Conservation (phyloP, 2,888 invertebrate species). For the Sericinus montela region DNA sequence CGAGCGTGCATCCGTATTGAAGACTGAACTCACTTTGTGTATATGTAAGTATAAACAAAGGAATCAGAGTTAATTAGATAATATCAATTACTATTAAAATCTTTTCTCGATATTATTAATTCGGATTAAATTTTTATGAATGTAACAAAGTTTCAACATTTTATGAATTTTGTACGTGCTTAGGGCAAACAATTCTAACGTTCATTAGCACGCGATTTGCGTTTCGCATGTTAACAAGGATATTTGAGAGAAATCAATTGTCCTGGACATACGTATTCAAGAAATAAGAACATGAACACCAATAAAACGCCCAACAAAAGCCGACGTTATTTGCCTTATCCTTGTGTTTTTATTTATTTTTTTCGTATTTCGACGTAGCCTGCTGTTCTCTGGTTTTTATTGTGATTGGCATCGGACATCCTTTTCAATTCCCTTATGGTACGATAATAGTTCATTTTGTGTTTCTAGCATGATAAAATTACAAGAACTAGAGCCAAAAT, state of each 20-base stretch:
- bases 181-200: neutral
- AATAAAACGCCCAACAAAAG: slow-evolving; percentile 15
- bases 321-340: slow-evolving; percentile 11
- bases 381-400: slow-evolving; percentile 9
- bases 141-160: no score
- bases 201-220: slow-evolving; percentile 11
- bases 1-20: no score
- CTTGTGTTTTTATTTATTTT: slow-evolving; percentile 19
- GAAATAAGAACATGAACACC: slow-evolving; percentile 16
- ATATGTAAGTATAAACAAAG: no score
- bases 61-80: no score
- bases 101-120: no score
- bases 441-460: neutral
- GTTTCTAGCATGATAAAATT: neutral
- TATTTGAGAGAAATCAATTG: slow-evolving; percentile 15
- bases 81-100: no score
- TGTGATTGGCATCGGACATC: slow-evolving; percentile 7
- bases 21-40: no score
- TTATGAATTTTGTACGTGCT: no score
- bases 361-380: slow-evolving; percentile 14
- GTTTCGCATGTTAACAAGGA: slow-evolving; percentile 17
- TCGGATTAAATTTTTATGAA: no score
- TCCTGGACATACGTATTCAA: slow-evolving; percentile 6
- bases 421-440: slow-evolving; percentile 2
- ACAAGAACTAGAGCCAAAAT: no score